phyloP scores from a whole-genome alignment of 2,113 vertebrate species.

The Urocolius indicus region DNA sequence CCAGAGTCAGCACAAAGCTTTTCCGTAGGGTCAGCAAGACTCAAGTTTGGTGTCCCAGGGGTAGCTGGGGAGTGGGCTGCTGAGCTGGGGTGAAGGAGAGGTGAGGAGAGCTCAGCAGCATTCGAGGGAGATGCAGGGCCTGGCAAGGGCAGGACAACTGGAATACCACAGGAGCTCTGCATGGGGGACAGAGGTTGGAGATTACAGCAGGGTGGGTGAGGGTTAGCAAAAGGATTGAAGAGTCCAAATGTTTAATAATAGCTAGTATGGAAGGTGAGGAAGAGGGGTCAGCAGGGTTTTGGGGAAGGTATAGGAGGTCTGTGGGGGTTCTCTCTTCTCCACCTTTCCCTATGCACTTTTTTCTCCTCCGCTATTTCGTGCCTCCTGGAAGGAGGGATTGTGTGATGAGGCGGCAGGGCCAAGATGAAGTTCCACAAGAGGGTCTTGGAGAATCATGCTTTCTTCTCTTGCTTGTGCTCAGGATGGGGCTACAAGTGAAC shows the following conservation, averaged over 20 bases:
- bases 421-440: neutral
- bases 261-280: neutral
- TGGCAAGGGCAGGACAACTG: neutral
- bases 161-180: neutral
- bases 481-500: neutral
- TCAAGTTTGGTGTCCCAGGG: neutral
- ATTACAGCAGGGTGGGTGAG: neutral
- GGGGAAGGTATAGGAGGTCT: neutral
- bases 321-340: rapidly evolving
- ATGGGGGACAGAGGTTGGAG: neutral
- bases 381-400: neutral
- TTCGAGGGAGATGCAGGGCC: rapidly evolving
- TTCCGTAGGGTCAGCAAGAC: neutral
- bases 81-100: neutral
- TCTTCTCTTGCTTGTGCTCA: neutral
- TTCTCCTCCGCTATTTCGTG: neutral
- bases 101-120: neutral
- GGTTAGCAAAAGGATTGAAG: neutral
- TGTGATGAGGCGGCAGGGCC: neutral
- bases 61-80: neutral
- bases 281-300: neutral
- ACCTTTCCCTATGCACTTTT: neutral
- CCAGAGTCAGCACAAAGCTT: neutral
- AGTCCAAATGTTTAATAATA: neutral
- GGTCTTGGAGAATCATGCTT: neutral